Evolutionary conservation across 2,113 vertebrate species (phyloP).

Genomic region (Miniopterus natalensis): DNA sequence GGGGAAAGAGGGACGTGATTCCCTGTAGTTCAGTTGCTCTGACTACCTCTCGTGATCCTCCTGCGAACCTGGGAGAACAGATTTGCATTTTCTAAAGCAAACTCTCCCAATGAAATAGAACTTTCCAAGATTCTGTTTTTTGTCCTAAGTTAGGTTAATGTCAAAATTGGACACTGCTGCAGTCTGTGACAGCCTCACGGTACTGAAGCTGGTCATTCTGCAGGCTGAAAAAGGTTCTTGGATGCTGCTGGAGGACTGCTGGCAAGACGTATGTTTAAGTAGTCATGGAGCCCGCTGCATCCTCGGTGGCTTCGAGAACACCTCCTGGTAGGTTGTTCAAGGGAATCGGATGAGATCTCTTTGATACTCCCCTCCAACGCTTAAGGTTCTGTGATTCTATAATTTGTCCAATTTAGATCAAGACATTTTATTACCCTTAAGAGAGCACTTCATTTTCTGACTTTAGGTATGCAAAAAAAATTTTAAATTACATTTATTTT

Average conservation of each 20-base stretch:
- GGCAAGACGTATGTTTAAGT: background rate
- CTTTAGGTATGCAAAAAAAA: conserved; percentile 60
- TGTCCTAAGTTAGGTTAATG: conserved; percentile 25
- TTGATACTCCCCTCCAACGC: background rate
- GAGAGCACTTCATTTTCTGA: conserved; percentile 70
- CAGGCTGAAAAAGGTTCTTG: background rate
- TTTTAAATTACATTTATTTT: conserved; percentile 74
- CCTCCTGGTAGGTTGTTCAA: background rate
- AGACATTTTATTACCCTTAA: conserved; percentile 58
- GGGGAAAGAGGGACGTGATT: background rate
- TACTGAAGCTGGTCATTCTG: conserved; percentile 12
- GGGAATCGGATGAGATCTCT: background rate
- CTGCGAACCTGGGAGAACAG: background rate
- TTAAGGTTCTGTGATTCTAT: background rate
- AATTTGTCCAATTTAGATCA: conserved; percentile 42
- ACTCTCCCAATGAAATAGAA: background rate
- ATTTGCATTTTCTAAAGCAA: conserved; percentile 10
- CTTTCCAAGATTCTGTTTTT: conserved; percentile 56
- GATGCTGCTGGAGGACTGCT: conserved; percentile 35
- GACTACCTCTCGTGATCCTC: conserved; percentile 16
- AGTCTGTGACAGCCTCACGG: background rate
- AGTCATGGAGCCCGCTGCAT: background rate
- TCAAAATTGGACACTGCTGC: background rate
- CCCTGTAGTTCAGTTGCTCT: background rate
- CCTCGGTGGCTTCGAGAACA: background rate